Conservation (phyloP, 2,888 invertebrate genomes). For the Stratiomys singularior region DNA sequence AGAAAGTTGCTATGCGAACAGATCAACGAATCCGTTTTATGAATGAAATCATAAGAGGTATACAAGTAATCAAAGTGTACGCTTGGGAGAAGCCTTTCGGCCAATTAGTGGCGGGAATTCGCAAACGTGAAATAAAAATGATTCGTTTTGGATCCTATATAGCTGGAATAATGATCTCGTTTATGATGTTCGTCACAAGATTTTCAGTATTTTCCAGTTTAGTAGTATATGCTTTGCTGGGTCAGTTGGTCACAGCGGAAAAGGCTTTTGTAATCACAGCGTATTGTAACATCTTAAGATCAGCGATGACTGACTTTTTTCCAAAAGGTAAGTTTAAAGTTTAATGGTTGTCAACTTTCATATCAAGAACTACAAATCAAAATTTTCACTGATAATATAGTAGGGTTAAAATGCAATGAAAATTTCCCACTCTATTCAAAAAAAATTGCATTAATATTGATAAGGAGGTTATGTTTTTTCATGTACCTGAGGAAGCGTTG, state of each 20-base stretch:
- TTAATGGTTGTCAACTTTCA: not conserved
- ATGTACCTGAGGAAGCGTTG: too few relatives aligned
- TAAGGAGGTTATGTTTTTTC: too few relatives aligned
- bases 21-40: slow-evolving; percentile 91
- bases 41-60: slow-evolving; percentile 89
- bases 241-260: slow-evolving; percentile 80
- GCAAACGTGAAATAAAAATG: slow-evolving; percentile 66
- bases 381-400: too few relatives aligned
- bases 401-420: too few relatives aligned
- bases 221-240: slow-evolving; percentile 77
- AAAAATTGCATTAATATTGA: too few relatives aligned
- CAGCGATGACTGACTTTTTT: slow-evolving; percentile 88
- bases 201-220: slow-evolving; percentile 88
- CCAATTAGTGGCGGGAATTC: slow-evolving; percentile 74
- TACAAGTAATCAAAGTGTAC: slow-evolving; percentile 96
- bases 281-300: slow-evolving; percentile 86
- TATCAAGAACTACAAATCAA: too few relatives aligned
- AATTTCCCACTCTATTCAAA: too few relatives aligned
- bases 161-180: slow-evolving; percentile 79
- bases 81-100: slow-evolving; percentile 93
- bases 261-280: slow-evolving; percentile 89
- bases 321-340: slow-evolving; percentile 73
- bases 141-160: slow-evolving; percentile 79
- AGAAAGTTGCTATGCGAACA: slow-evolving; percentile 84
- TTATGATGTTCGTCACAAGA: slow-evolving; percentile 89